These are phyloP conservation scores for Drosophila subsilvestris DNA, from an alignment of 2,888 invertebrate genomes.

Conservation along the genomic window DNA sequence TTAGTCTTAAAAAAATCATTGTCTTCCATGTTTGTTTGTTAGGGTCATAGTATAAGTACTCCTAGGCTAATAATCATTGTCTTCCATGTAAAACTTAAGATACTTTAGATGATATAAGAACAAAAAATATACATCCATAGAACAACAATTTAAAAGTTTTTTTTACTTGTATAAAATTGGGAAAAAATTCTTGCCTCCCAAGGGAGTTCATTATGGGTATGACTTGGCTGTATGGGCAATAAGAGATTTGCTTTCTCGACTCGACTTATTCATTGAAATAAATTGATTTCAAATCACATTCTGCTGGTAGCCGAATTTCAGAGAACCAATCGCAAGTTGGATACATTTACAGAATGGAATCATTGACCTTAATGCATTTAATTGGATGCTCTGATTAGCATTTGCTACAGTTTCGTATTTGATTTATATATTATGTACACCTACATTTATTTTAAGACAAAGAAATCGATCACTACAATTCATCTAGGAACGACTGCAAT, in stretches of 20 bases:
- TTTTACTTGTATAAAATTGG: background rate
- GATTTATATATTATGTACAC: background rate
- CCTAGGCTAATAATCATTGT: constrained; percentile 69
- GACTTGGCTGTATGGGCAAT: background rate
- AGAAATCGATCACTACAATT: background rate
- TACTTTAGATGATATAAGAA: constrained; percentile 61
- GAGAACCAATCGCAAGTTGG: constrained; percentile 10
- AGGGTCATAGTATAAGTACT: constrained; percentile 45
- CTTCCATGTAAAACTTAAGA: constrained; percentile 80
- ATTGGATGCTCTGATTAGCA: background rate
- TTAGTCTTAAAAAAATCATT: constrained; percentile 72
- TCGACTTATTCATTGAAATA: background rate
- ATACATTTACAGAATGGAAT: constrained; percentile 1
- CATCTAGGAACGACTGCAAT: too few species aligned
- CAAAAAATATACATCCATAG: constrained; percentile 47
- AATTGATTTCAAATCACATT: constrained; percentile 4
- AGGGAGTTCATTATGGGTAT: background rate
- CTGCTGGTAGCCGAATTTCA: constrained; percentile 47
- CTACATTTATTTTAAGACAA: background rate
- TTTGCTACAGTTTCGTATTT: background rate
- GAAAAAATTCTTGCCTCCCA: background rate
- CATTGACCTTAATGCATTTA: background rate
- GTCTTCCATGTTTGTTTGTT: constrained; percentile 81
- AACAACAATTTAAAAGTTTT: constrained; percentile 10
- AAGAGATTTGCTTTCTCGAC: background rate